Evolutionary conservation across 2,888 invertebrate genomes (phyloP), one percentile per base, ranked within the genome.

Genomic region (Ceratothoa steindachneri): DNA sequence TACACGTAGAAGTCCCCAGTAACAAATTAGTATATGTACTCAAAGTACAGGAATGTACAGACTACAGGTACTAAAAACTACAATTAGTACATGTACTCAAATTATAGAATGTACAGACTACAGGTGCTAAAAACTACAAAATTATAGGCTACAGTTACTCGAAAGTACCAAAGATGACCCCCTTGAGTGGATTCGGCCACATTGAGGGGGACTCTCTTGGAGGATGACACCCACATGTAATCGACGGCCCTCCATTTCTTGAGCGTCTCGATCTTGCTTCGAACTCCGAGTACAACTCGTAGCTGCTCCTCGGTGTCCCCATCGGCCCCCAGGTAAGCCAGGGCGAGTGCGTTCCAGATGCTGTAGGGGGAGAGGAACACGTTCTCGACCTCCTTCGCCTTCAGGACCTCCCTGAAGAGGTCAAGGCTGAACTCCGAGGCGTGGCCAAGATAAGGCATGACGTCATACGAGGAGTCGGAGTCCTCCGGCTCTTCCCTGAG

Each of bases 341-440:
- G 85, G 67, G 90, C 84, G 30, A 95, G 83, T 0, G 93, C 90
- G 81, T 93, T 91, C 83, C 93, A 91, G 19, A 93, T 89, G 80
- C 93, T 93, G 85, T 91, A 91, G 0, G 94, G 94, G 12, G 94
- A 94, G 84, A 93, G 93, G 86, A 95, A 93, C 64, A 94, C 85
- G 84, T 93, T 94, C 60, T 30, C 28, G 28, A 60, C 70, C 30
- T 73, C 9, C 30, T 74, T 79, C 70, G 73, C 69, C 1, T 73
- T 73, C 60, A 74, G 76, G 24, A 79, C 30, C 28, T 65, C 67
- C 53, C 67, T 69, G 72, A 79, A 76, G 29, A 79, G 68, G 12
- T 74, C 70, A 30, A 79, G 41, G n/a, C 74, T 71, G 74, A 79
- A 79, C 65, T 76, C 79, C 0, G 79, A 65, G 65, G 76, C 74